These are phyloP conservation scores for Eupithecia vulgata DNA, from an alignment of 2,888 invertebrate species.

Conservation along the genomic window DNA sequence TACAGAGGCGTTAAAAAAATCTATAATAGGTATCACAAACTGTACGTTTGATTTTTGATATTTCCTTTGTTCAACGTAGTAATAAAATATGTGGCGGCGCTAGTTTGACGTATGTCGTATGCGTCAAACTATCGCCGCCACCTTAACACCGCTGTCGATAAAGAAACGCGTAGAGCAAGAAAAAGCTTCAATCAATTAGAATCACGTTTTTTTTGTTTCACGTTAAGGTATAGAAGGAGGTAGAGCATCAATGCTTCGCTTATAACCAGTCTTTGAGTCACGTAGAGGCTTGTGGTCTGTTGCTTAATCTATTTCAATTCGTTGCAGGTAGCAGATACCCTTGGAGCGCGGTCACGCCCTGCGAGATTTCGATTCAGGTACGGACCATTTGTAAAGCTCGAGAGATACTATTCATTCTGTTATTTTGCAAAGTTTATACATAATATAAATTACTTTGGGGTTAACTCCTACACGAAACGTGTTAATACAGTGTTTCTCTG, in stretches of 20 bases:
- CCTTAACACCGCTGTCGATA: neutral
- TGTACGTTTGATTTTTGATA: no score
- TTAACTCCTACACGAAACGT: conserved; percentile 4
- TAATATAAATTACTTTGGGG: conserved; percentile 11
- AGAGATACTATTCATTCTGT: conserved; percentile 14
- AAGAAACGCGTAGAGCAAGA: neutral
- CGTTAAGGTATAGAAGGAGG: neutral
- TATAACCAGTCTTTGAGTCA: conserved; percentile 49
- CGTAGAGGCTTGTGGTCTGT: conserved; percentile 57
- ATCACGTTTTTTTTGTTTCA: conserved; percentile 7
- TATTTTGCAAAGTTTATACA: conserved; percentile 25
- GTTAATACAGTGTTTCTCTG: neutral
- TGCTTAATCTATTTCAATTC: conserved; percentile 56
- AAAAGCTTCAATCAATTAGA: conserved; percentile 8
- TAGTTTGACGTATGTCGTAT: no score
- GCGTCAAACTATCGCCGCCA: no score
- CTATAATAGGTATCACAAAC: no score
- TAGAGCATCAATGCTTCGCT: neutral
- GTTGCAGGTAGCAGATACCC: conserved; percentile 42
- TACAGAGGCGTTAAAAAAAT: no score
- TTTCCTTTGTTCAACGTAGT: no score
- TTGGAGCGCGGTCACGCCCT: conserved; percentile 34
- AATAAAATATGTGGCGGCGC: no score
- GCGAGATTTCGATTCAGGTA: conserved; percentile 33
- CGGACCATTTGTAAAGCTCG: conserved; percentile 23